These are phyloP conservation scores for Phalloptychus januarius DNA, from an alignment of 2,797 vertebrate species.

Conservation along the genomic window DNA sequence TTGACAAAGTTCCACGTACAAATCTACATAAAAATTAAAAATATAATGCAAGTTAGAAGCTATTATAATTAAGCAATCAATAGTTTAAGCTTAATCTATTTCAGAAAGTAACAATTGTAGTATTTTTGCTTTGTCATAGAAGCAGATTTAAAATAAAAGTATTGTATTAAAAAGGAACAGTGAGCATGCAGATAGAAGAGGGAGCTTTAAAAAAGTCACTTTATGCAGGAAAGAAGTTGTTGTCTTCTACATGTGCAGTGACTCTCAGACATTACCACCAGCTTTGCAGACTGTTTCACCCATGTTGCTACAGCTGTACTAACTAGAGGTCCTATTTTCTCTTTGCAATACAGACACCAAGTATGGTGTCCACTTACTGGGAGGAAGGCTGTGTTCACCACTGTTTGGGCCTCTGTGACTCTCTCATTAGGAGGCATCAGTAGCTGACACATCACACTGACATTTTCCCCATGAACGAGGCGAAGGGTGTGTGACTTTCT, in stretches of 20 bases:
- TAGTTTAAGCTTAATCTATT: not conserved
- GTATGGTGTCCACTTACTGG: conserved; percentile 62
- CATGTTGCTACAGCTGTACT: conserved; percentile 24
- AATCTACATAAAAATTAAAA: not conserved
- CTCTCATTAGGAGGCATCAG: conserved; percentile 78
- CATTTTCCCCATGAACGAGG: conserved; percentile 58
- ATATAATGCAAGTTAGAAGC: not conserved
- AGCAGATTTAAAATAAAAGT: not conserved
- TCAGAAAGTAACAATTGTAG: not conserved
- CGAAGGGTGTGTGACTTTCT: conserved; percentile 49
- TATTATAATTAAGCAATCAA: not conserved
- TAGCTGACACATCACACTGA: conserved; percentile 65
- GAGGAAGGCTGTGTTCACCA: conserved; percentile 24
- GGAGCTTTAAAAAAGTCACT: not conserved
- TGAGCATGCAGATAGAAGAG: not conserved
- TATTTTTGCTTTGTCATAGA: not conserved
- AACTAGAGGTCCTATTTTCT: conserved; percentile 20
- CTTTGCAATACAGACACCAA: conserved; percentile 62
- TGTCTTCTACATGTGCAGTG: conserved; percentile 15
- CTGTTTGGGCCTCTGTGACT: conserved; percentile 31
- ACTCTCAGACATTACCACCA: conserved; percentile 14
- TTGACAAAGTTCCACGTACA: not conserved
- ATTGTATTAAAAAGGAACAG: not conserved
- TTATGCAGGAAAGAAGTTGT: not conserved
- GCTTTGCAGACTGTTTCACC: conserved; percentile 13